Conservation (phyloP, 2,113 vertebrate species). For the Boleophthalmus pectinirostris region DNA sequence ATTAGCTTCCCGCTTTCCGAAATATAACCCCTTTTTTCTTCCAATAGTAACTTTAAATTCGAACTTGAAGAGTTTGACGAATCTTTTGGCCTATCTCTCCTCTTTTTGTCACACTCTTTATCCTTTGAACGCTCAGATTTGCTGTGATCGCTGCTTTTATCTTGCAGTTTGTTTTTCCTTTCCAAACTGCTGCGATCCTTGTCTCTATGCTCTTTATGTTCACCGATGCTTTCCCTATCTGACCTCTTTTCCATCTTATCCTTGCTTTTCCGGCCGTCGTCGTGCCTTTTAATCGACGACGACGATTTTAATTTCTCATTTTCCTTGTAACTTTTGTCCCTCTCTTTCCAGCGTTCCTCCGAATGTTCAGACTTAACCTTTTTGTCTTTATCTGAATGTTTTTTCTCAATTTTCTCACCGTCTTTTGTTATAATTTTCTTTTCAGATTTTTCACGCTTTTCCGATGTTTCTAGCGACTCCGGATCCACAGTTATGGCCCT, state of each 20-base stretch:
- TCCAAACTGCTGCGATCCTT: conserved; percentile 83
- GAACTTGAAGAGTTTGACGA: conserved; percentile 66
- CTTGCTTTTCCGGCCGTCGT: conserved; percentile 89
- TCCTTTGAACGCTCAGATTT: conserved; percentile 86
- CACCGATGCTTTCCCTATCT: conserved; percentile 86
- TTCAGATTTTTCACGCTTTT: conserved; percentile 89
- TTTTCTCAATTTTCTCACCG: conserved; percentile 86
- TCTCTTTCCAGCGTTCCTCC: conserved; percentile 89
- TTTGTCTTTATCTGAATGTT: conserved; percentile 89
- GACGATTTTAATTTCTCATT: conserved; percentile 85
- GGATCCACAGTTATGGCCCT: conserved; percentile 69
- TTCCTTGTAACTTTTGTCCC: conserved; percentile 90
- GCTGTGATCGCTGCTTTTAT: conserved; percentile 82
- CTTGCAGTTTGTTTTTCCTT: conserved; percentile 84
- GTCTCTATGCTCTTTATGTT: conserved; percentile 84
- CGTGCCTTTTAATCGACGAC: conserved; percentile 80
- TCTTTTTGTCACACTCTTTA: conserved; percentile 87
- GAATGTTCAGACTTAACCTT: conserved; percentile 86
- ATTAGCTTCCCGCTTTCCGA: conserved; percentile 80
- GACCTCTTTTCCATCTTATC: conserved; percentile 88
- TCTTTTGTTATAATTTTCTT: conserved; percentile 89
- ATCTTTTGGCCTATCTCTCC: conserved; percentile 87
- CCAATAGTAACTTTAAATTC: conserved; percentile 81
- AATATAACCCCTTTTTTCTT: conserved; percentile 83
- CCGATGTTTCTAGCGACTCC: conserved; percentile 83